A percentile compares a stretch with the other conserved stretches of the same genome.
Conservation (phyloP, 2,797 vertebrate genomes). For the Melopsittacus undulatus region DNA sequence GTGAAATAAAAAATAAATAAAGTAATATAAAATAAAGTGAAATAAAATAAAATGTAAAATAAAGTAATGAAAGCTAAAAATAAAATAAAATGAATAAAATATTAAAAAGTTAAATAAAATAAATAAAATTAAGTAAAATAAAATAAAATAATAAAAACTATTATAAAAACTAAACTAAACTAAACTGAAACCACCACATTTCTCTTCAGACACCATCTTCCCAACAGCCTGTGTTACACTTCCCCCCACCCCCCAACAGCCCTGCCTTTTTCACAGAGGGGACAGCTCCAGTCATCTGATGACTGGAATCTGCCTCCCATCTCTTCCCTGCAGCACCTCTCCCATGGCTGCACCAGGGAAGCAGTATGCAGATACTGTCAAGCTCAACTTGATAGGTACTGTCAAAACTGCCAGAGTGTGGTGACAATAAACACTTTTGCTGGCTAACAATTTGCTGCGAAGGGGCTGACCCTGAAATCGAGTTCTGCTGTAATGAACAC, state of each 20-base stretch:
- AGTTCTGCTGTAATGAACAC: constrained; percentile 71
- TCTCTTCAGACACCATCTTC: neutral
- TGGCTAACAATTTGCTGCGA: constrained; percentile 71
- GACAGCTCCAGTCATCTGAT: neutral
- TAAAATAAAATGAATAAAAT: neutral
- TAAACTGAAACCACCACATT: neutral
- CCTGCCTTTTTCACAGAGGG: neutral
- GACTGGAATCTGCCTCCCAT: neutral
- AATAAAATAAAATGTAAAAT: too few species aligned
- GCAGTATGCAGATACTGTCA: constrained; percentile 56
- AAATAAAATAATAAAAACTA: too few species aligned
- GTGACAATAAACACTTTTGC: constrained; percentile 70
- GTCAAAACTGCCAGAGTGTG: constrained; percentile 73
- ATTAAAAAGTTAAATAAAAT: too few species aligned
- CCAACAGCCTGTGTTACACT: neutral
- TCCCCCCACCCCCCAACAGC: neutral
- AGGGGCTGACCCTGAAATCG: constrained; percentile 73
- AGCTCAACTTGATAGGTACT: constrained; percentile 68
- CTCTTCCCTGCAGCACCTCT: neutral
- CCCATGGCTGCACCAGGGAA: neutral
- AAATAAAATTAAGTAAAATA: too few species aligned
- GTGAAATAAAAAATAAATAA: too few species aligned
- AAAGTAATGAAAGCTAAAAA: too few species aligned
- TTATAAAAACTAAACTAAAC: neutral
- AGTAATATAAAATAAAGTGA: too few species aligned